Conservation (phyloP, 2,113 vertebrate species). For the Microtus pennsylvanicus region DNA sequence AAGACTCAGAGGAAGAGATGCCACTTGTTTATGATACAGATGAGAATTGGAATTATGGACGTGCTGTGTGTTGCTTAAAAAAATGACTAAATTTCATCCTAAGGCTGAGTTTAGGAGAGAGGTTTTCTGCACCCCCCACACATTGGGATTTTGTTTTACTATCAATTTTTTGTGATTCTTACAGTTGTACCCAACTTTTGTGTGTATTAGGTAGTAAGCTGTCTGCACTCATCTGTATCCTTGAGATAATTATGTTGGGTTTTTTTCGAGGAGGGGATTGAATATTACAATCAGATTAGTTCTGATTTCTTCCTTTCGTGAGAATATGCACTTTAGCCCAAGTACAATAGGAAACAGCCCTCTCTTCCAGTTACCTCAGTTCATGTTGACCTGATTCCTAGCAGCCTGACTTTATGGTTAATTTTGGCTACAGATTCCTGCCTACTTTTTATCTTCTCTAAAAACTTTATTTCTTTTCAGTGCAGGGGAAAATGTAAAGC, state of each 20-base stretch:
- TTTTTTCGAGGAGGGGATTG: neutral
- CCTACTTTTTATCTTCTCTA: constrained; percentile 57
- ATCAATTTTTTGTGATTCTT: neutral
- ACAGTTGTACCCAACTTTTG: neutral
- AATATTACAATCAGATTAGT: constrained; percentile 53
- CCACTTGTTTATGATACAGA: constrained; percentile 34
- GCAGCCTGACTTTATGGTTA: constrained; percentile 54
- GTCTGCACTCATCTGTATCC: neutral
- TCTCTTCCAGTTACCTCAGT: constrained; percentile 47
- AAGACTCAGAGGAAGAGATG: neutral
- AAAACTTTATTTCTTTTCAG: constrained; percentile 61
- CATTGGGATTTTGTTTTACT: neutral
- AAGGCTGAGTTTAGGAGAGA: neutral
- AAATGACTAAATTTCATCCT: constrained; percentile 34
- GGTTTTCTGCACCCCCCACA: neutral
- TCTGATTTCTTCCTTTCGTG: constrained; percentile 54
- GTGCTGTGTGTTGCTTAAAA: constrained; percentile 62
- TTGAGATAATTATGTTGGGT: neutral
- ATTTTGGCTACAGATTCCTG: constrained; percentile 57
- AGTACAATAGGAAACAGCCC: constrained; percentile 45
- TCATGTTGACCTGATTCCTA: constrained; percentile 57
- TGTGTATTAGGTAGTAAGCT: neutral
- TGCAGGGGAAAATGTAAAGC: constrained; percentile 41
- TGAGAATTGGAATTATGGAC: constrained; percentile 43
- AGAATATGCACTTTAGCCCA: constrained; percentile 6